A percentile compares a stretch with the other conserved stretches of the same genome.
phyloP scores from a whole-genome alignment of 2,113 vertebrate genomes.

The Monarcha castaneiventris region DNA sequence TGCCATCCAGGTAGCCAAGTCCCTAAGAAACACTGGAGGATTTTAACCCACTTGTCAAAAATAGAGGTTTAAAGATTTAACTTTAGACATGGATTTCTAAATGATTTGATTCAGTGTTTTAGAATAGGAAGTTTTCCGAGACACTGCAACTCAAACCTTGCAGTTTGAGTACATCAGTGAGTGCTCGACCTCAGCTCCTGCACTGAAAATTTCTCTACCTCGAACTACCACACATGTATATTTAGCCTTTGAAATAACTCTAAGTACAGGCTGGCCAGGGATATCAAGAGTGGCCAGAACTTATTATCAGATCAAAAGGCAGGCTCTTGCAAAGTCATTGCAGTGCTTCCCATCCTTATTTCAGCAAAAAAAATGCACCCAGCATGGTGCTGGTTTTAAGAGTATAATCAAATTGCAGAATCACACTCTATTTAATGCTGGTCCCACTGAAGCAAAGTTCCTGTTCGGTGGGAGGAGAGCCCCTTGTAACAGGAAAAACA shows the following conservation, averaged over 20 bases:
- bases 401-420: constrained; percentile 36
- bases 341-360: constrained; percentile 8
- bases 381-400: constrained; percentile 2
- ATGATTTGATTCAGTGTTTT: neutral
- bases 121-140: neutral
- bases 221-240: neutral
- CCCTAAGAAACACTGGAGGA: neutral
- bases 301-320: neutral
- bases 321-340: neutral
- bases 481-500: constrained; percentile 63
- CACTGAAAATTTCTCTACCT: neutral
- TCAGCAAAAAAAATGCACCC: neutral
- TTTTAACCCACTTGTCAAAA: neutral
- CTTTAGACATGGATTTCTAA: neutral
- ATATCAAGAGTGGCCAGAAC: neutral
- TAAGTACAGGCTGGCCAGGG: neutral
- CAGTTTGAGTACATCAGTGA: neutral
- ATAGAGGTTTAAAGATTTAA: neutral
- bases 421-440: constrained; percentile 17
- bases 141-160: neutral
- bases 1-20: neutral
- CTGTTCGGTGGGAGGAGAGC: constrained; percentile 59
- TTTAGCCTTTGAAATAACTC: neutral
- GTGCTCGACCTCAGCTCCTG: neutral
- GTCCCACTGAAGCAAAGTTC: constrained; percentile 62